These are phyloP conservation scores for Syngnathus floridae DNA, from an alignment of 2,113 vertebrate species.

Conservation along the genomic window DNA sequence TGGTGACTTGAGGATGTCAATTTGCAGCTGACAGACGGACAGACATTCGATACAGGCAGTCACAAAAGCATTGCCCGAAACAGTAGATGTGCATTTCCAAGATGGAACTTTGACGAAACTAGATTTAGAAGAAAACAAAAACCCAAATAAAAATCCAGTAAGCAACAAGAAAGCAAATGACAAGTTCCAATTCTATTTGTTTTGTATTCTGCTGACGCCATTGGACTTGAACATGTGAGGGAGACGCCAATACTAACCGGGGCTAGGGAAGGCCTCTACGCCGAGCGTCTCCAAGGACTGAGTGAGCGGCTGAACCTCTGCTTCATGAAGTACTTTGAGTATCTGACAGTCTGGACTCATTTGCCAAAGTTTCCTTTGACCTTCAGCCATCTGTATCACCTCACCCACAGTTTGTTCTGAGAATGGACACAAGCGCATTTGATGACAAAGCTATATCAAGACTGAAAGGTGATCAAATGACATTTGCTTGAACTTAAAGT, in stretches of 20 bases:
- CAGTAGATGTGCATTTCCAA: background rate
- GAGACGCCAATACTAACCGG: conserved; percentile 21
- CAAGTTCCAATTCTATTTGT: background rate
- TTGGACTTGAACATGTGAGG: background rate
- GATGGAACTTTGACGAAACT: background rate
- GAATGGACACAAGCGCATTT: background rate
- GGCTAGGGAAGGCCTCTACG: conserved; percentile 1
- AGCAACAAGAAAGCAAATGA: background rate
- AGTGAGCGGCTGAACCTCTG: conserved; percentile 81
- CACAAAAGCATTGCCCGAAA: background rate
- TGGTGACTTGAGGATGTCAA: background rate
- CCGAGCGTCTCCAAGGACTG: conserved; percentile 70
- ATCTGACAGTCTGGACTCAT: conserved; percentile 77
- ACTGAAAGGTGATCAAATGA: no score
- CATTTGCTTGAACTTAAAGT: no score
- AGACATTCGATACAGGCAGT: no score
- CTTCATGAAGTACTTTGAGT: conserved; percentile 80
- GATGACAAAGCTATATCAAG: no score
- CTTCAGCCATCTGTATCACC: conserved; percentile 76
- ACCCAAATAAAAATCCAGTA: background rate
- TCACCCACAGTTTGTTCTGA: conserved; percentile 78
- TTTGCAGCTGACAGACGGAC: background rate
- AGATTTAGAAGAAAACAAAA: no score
- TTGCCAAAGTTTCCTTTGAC: conserved; percentile 79
- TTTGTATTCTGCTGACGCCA: background rate